Percentiles rank a stretch among this genome's conserved stretches.
Evolutionary conservation across 2,113 vertebrate genomes (phyloP).

Genomic region (Tragelaphus imberbis): DNA sequence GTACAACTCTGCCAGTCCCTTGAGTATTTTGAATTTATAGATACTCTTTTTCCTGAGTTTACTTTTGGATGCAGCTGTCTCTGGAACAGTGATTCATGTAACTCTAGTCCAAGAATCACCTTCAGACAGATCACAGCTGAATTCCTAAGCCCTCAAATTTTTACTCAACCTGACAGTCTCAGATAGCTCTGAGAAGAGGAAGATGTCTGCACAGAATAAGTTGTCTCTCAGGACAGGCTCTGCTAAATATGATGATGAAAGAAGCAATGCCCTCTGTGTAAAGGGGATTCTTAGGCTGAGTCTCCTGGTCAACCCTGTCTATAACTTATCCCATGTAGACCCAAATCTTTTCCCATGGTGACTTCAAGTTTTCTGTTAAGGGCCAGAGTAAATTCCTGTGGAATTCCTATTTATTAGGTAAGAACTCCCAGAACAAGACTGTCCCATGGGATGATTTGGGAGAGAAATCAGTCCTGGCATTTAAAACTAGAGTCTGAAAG

Average conservation of each 20-base stretch:
- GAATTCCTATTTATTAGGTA: not conserved
- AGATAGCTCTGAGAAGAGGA: constrained; percentile 20
- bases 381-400: not conserved
- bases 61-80: constrained; percentile 38
- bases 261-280: not conserved
- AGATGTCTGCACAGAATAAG: constrained; percentile 34
- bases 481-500: constrained; percentile 28
- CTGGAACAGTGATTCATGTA: constrained; percentile 52
- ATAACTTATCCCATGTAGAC: not conserved
- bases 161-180: constrained; percentile 51
- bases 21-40: constrained; percentile 60
- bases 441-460: not conserved
- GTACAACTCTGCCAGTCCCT: not conserved
- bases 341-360: not conserved
- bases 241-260: not conserved
- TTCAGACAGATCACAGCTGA: constrained; percentile 51
- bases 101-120: constrained; percentile 33
- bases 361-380: not conserved
- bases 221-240: not conserved
- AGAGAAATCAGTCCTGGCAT: constrained; percentile 1
- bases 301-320: not conserved
- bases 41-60: constrained; percentile 49
- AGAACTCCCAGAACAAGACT: not conserved
- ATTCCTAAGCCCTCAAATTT: constrained; percentile 51
- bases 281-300: not conserved